phyloP scores from a whole-genome alignment of 1,140 invertebrate genomes.

The Bilobella aurantiaca region DNA sequence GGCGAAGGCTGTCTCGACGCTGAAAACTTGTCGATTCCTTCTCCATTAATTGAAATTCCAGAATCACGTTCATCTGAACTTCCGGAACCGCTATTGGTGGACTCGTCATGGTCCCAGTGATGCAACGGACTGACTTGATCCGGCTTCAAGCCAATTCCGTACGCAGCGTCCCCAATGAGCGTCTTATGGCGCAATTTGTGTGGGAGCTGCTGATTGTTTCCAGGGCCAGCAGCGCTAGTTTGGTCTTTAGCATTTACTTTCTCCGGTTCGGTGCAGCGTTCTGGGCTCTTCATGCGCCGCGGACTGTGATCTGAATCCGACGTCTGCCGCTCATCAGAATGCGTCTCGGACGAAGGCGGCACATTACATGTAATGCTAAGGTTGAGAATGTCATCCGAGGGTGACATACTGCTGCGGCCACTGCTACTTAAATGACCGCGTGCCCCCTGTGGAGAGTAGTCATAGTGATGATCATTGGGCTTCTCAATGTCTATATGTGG shows the following conservation, averaged over 20 bases:
- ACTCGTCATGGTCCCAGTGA: slow-evolving; percentile 55
- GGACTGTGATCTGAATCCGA: slow-evolving; percentile 47
- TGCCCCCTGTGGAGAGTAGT: slow-evolving; percentile 21
- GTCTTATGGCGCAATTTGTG: slow-evolving; percentile 81
- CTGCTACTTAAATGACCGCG: slow-evolving; percentile 28
- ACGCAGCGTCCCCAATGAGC: slow-evolving; percentile 68
- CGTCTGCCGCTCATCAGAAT: slow-evolving; percentile 27
- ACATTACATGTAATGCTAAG: slow-evolving; percentile 39
- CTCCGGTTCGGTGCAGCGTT: slow-evolving; percentile 13
- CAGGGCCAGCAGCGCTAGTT: too few species aligned
- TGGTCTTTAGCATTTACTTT: slow-evolving; percentile 39
- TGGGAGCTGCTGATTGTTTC: slow-evolving; percentile 50
- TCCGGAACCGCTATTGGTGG: slow-evolving; percentile 41
- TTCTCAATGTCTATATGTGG: slow-evolving; percentile 30
- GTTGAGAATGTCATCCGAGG: slow-evolving; percentile 35
- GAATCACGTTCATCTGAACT: slow-evolving; percentile 79
- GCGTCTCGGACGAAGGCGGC: background rate
- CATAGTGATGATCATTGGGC: slow-evolving; percentile 24
- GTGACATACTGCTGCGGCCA: slow-evolving; percentile 26
- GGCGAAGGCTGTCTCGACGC: slow-evolving; percentile 26
- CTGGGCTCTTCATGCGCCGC: slow-evolving; percentile 56
- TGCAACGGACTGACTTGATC: slow-evolving; percentile 59
- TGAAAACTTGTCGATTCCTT: slow-evolving; percentile 27
- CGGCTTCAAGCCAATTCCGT: slow-evolving; percentile 52
- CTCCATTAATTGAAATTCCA: slow-evolving; percentile 58